Base-by-base conservation (phyloP, 2,113 vertebrate genomes). In the Melierax canorus region DNA sequence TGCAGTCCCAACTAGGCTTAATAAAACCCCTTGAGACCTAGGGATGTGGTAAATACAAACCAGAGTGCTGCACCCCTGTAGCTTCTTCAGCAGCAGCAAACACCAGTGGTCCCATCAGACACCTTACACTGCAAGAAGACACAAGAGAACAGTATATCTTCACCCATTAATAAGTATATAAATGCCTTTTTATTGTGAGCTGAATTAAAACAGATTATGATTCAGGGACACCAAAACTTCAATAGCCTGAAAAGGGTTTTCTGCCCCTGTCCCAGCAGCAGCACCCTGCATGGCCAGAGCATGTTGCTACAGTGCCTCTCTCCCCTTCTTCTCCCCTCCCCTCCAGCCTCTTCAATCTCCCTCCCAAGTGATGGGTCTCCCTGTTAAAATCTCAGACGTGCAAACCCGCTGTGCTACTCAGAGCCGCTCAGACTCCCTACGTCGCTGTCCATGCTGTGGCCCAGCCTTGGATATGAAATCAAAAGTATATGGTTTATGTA, bases 321-420 rank as follows among this genome's bases (percentile, higher is more conserved):
- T 73, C 21, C 7, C 9, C 10, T 48, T 36, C 55, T 66, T 38
- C 36, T 81, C 12, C 17, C 51, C 17, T 51, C 26, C 56, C 39
- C 29, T 58, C 29, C 68, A 79, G 34, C 9, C 13, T 46, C 72
- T 27, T 15, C 38, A 27, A 5, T n/a, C n/a, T 53, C 46, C 19
- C 21, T 53, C 32, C 24, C 29, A 41, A 30, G 8, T 2, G 1
- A 10, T 27, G 11, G 4, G 2, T 27, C 11, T 77, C 17, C 11
- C 59, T 21, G 0, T 34, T 22, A 48, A 67, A 20, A 8, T 8
- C 41, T 34, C 51, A 71, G 64, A 20, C 1, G 2, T 1, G 17
- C 45, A 45, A 55, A 19, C 19, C 43, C 23, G 11, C 36, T 14
- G 12, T 11, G 2, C 15, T 72, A 1, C n/a, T 69, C 30, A 32